Base-by-base conservation (phyloP, 1,140 invertebrate species). In the Pteromalus puparum region DNA sequence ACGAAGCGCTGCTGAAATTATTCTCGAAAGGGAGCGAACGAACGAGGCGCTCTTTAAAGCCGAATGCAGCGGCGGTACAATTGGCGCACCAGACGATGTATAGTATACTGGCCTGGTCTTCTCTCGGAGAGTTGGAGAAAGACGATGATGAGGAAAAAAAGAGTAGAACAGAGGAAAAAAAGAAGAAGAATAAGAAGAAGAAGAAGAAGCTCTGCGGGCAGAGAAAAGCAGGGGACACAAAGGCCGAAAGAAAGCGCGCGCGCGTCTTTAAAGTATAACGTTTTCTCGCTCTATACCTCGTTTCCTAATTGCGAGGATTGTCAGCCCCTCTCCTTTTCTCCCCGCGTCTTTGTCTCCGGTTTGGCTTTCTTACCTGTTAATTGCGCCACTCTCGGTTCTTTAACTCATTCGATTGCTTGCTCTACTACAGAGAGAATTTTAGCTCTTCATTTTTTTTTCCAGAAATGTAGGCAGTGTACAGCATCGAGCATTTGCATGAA, bases 291-390 rank as follows among this genome's bases (percentile, higher is more conserved):
- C n/a, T 65, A 65, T 42, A 76, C 53, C 81, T 82, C 48, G 65
- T 83, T 70, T 26, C 70, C 75, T 84, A 84, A 84, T 84, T 84
- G 82, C 82, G 48, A 84, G 70, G 82, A 84, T 84, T 74, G 53
- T 61, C 53, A 15, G 53, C 15, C 53, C 76, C 82, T 21, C 21
- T 21, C 67, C 21, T 75, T 48, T 76, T 65, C 13, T 28, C 15
- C 3, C 53, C 21, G 6, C 13, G 6, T 53, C 42, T 53, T 34
- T 73, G 9, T 48, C 30, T 78, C n/a, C 42, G 28, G 38, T 34
- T 46, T 26, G 61, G 21, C 67, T 80, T 30, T 70, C 67, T 80
- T 70, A 80, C 78, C 78, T 78, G 76, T 78, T 78, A 78, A 78
- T 78, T 78, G 73, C 68, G 24, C 68, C 30, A 30, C 61, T 82